Evolutionary conservation across 2,113 vertebrate species (phyloP).

Genomic region (Oryzias melastigma): DNA sequence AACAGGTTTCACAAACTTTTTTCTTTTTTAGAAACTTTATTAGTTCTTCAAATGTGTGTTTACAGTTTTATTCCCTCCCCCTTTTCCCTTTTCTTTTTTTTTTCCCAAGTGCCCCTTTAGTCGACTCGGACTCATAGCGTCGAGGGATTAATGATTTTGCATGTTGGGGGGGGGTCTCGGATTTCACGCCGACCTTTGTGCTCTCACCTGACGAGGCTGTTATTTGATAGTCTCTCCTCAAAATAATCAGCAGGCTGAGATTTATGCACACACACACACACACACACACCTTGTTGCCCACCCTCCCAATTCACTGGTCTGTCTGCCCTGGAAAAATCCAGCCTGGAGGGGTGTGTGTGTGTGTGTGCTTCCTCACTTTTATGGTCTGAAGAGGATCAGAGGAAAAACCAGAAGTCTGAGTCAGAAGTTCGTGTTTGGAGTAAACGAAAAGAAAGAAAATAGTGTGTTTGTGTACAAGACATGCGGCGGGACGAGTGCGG

Average conservation of each 20-base stretch:
- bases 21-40: neutral
- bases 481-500: neutral
- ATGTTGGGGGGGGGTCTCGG: conserved; percentile 84
- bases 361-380: conserved; percentile 4
- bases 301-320: conserved; percentile 14
- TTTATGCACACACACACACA: conserved; percentile 53
- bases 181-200: conserved; percentile 89
- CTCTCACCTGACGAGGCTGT: conserved; percentile 84
- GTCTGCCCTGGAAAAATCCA: conserved; percentile 44
- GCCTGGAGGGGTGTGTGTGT: conserved; percentile 30
- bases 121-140: conserved; percentile 75
- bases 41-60: conserved; percentile 34
- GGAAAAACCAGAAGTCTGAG: conserved; percentile 29
- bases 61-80: conserved; percentile 17
- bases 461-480: conserved; percentile 1
- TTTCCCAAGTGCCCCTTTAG: conserved; percentile 61
- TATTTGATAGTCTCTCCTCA: conserved; percentile 70
- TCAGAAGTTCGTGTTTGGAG: conserved; percentile 43
- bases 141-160: conserved; percentile 85
- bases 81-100: too few species aligned
- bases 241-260: conserved; percentile 72
- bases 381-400: conserved; percentile 21
- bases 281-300: neutral
- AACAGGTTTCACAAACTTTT: neutral
- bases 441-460: conserved; percentile 6